phyloP scores from a whole-genome alignment of 2,113 vertebrate genomes.

The Furnarius figulus region DNA sequence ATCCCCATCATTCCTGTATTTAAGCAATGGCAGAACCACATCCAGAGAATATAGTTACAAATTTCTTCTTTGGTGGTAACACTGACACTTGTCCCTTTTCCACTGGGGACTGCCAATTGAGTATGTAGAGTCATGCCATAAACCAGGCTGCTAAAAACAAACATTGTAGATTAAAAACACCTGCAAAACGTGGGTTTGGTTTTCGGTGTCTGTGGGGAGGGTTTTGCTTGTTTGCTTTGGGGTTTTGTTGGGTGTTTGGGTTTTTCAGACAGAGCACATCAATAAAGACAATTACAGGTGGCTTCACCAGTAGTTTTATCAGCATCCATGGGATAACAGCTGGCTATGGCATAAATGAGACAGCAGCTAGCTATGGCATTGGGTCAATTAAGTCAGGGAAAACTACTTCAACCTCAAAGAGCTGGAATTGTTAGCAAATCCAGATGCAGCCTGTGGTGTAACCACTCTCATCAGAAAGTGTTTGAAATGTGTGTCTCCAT shows the following conservation, averaged over 20 bases:
- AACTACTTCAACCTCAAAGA: neutral
- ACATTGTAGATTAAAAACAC: neutral
- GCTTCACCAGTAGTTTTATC: neutral
- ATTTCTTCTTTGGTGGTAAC: neutral
- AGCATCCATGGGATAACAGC: neutral
- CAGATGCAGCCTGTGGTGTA: neutral
- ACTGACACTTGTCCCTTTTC: neutral
- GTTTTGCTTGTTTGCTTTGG: neutral
- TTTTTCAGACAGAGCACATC: neutral
- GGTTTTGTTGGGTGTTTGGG: neutral
- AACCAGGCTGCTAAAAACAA: neutral
- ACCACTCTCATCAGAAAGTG: neutral
- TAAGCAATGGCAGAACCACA: neutral
- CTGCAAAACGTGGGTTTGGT: neutral
- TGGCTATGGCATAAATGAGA: neutral
- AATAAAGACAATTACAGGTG: neutral
- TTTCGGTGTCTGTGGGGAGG: neutral
- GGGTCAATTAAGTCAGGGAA: neutral
- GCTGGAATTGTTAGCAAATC: neutral
- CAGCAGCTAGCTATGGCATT: neutral
- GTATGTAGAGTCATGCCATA: neutral
- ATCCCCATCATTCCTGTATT: neutral
- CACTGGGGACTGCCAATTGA: fast-evolving
- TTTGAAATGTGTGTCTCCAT: neutral
- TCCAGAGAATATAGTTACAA: neutral